Conservation (phyloP, 2,888 invertebrate genomes). For the Leistus spinibarbis region DNA sequence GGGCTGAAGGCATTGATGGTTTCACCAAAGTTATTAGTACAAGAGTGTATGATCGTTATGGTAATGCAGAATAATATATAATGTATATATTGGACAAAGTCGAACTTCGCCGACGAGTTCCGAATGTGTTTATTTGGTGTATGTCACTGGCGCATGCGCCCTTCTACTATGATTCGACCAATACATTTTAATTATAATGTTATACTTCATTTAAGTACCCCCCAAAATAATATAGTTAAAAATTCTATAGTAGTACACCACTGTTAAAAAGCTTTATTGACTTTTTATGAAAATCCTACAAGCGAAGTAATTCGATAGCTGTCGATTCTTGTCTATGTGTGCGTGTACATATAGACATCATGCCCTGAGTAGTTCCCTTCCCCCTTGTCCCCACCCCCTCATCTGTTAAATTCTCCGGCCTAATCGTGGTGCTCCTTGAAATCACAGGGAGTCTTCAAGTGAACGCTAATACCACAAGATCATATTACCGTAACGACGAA, state of each 20-base stretch:
- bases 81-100: background rate
- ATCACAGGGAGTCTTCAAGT: background rate
- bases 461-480: background rate
- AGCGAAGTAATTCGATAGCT: background rate
- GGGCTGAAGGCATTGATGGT: too few species aligned
- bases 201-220: too few species aligned
- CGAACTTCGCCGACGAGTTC: background rate
- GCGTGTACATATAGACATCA: background rate
- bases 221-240: background rate
- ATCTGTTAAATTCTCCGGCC: background rate
- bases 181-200: too few species aligned
- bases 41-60: too few species aligned
- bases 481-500: background rate
- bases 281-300: background rate
- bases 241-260: background rate
- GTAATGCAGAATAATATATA: too few species aligned
- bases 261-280: background rate
- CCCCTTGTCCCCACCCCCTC: background rate
- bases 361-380: background rate
- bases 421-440: background rate
- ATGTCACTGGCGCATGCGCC: background rate
- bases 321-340: background rate
- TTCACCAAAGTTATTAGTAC: too few species aligned
- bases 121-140: background rate
- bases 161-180: too few species aligned